phyloP scores from a whole-genome alignment of 2,113 vertebrate species.

The Apodemus sylvaticus region DNA sequence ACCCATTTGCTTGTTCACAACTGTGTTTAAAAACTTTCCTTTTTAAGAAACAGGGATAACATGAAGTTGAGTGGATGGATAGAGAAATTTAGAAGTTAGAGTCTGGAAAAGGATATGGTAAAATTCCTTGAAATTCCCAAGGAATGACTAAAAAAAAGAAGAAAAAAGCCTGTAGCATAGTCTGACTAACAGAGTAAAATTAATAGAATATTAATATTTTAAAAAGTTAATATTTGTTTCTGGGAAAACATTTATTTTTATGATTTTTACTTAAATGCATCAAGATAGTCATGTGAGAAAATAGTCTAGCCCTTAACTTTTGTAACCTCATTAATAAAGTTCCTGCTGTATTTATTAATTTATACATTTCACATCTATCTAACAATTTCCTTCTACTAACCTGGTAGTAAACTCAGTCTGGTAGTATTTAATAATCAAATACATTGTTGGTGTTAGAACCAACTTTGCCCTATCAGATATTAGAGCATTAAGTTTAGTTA shows the following conservation, averaged over 20 bases:
- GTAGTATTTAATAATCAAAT: not conserved
- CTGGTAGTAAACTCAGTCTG: not conserved
- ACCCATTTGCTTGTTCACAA: not conserved
- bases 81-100: not conserved
- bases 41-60: not conserved
- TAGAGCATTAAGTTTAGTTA: not conserved
- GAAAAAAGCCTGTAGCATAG: not conserved
- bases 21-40: not conserved
- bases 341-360: not conserved
- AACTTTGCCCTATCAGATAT: not conserved
- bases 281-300: not conserved
- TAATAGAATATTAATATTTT: not conserved
- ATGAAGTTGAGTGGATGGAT: not conserved
- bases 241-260: not conserved
- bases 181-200: not conserved
- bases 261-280: not conserved
- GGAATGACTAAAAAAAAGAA: not conserved
- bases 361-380: not conserved
- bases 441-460: not conserved
- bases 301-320: not conserved
- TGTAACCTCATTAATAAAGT: not conserved
- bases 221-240: slow-evolving; percentile 14
- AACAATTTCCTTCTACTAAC: not conserved
- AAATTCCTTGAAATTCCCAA: not conserved
- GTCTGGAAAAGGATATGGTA: not conserved